Conservation (phyloP, 2,888 invertebrate genomes). For the Graphium colonna region DNA sequence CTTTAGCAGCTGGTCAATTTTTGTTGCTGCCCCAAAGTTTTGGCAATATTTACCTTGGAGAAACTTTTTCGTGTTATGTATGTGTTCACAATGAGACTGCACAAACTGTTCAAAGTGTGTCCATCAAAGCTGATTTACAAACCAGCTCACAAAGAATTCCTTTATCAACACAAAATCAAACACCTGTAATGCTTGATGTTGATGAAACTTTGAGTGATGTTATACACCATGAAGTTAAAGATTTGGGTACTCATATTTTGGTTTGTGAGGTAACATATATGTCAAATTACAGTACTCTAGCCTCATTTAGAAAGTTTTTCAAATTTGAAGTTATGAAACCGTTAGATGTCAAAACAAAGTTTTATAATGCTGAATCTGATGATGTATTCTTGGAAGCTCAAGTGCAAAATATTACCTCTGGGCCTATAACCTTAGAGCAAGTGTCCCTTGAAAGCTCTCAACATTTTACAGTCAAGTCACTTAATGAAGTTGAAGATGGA, state of each 20-base stretch:
- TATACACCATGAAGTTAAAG: constrained; percentile 99
- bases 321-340: constrained; percentile 99
- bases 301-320: constrained; percentile 97
- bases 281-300: constrained; percentile 85
- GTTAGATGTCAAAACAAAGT: constrained; percentile 98
- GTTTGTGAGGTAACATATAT: constrained; percentile 97
- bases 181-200: constrained; percentile 82
- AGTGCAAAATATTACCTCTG: constrained; percentile 95
- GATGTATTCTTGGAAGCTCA: constrained; percentile 87
- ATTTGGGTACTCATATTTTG: constrained; percentile 97
- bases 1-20: constrained; percentile 92
- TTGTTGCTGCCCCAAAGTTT: constrained; percentile 97
- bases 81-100: constrained; percentile 97
- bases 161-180: constrained; percentile 85
- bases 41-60: constrained; percentile 98
- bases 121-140: constrained; percentile 95
- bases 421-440: constrained; percentile 95
- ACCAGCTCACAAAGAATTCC: constrained; percentile 93
- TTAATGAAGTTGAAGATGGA: constrained; percentile 84
- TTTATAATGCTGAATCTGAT: constrained; percentile 95
- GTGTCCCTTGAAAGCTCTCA: constrained; percentile 95
- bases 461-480: constrained; percentile 89
- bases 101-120: constrained; percentile 89
- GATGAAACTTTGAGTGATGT: constrained; percentile 96
- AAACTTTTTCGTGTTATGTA: constrained; percentile 98